Conservation (phyloP, 2,797 vertebrate species). For the Enteromius paludinosus region DNA sequence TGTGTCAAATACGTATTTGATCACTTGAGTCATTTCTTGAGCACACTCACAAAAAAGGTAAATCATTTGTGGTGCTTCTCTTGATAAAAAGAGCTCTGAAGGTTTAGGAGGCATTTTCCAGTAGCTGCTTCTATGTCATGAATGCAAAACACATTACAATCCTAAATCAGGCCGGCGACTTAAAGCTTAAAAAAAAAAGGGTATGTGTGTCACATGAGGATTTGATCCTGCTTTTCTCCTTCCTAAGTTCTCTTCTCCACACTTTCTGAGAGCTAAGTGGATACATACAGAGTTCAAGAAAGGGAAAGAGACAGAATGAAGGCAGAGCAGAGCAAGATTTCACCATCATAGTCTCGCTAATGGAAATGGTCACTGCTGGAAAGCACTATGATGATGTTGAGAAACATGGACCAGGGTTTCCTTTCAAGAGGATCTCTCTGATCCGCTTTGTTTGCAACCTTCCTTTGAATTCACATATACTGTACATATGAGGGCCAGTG, state of each 20-base stretch:
- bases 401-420: constrained; percentile 29
- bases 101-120: constrained; percentile 23
- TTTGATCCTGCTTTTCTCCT: constrained; percentile 10
- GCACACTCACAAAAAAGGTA: constrained; percentile 2
- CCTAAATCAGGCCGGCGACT: background rate
- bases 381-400: constrained; percentile 31
- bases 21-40: too few species aligned
- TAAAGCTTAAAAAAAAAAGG: background rate
- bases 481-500: background rate
- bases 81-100: constrained; percentile 1
- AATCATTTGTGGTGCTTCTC: background rate
- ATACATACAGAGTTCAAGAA: constrained; percentile 24
- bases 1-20: too few species aligned
- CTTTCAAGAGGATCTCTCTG: constrained; percentile 4
- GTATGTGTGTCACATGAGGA: constrained; percentile 16
- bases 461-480: background rate
- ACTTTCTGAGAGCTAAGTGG: constrained; percentile 20
- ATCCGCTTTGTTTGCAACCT: background rate
- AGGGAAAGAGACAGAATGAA: background rate
- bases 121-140: constrained; percentile 8
- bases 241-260: background rate
- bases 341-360: constrained; percentile 48
- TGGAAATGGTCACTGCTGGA: constrained; percentile 50
- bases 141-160: constrained; percentile 20
- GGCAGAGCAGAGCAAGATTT: constrained; percentile 34